phyloP scores from a whole-genome alignment of 2,113 vertebrate genomes.

The Bujurquina vittata region DNA sequence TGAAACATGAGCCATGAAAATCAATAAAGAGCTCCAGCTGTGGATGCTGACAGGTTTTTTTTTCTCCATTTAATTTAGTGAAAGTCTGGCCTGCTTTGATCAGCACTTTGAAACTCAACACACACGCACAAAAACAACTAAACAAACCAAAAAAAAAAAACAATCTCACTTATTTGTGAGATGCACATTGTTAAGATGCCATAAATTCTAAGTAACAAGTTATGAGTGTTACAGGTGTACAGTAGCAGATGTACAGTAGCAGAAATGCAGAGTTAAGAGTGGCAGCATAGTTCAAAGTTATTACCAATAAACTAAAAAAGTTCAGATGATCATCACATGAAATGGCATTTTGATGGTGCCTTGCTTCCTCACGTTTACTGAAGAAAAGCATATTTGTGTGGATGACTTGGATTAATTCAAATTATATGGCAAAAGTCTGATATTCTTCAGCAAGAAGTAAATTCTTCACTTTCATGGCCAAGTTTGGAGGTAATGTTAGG shows the following conservation, averaged over 20 bases:
- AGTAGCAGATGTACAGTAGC: slow-evolving; percentile 4
- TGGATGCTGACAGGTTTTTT: slow-evolving; percentile 26
- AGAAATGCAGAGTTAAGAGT: slow-evolving; percentile 7
- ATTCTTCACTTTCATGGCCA: background rate
- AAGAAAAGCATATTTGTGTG: slow-evolving; percentile 2
- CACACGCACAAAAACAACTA: background rate
- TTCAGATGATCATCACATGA: slow-evolving; percentile 29
- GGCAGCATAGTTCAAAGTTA: slow-evolving; percentile 21
- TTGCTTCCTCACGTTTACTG: slow-evolving; percentile 10
- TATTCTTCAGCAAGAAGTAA: background rate
- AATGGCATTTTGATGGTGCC: slow-evolving; percentile 21
- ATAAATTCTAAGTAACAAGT: slow-evolving; percentile 30
- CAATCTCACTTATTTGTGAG: background rate
- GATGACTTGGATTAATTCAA: background rate
- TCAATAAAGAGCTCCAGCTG: slow-evolving; percentile 54
- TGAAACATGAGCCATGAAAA: slow-evolving; percentile 44
- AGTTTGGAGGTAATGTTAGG: background rate
- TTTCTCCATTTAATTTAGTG: slow-evolving; percentile 46
- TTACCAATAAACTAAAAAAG: slow-evolving; percentile 16
- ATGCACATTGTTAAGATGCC: background rate
- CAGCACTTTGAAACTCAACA: slow-evolving; percentile 52
- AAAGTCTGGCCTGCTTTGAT: slow-evolving; percentile 48
- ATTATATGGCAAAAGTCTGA: background rate
- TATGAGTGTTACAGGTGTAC: slow-evolving; percentile 13
- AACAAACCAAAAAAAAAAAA: background rate